A percentile compares a stretch with the other conserved stretches of the same genome.
Conservation (phyloP, 2,113 vertebrate genomes). For the Embiotoca jacksoni region DNA sequence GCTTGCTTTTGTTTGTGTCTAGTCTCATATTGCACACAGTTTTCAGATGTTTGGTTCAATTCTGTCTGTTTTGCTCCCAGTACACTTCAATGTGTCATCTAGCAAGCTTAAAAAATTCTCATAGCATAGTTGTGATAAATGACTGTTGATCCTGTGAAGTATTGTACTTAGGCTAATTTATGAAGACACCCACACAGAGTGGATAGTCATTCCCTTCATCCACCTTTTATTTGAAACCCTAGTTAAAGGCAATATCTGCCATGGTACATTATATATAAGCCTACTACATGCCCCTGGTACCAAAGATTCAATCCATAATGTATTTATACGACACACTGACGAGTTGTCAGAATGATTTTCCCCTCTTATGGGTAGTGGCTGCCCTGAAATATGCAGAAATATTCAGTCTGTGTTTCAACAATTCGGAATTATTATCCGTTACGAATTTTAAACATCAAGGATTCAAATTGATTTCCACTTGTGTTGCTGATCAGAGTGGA, state of each 20-base stretch:
- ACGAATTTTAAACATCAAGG: constrained; percentile 59
- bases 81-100: constrained; percentile 49
- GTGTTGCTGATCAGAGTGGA: constrained; percentile 60
- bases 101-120: constrained; percentile 72
- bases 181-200: constrained; percentile 83
- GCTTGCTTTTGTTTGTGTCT: constrained; percentile 66
- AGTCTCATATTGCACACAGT: constrained; percentile 50
- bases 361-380: constrained; percentile 42
- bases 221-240: constrained; percentile 81
- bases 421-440: constrained; percentile 66
- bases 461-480: constrained; percentile 72
- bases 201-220: constrained; percentile 79
- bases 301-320: constrained; percentile 74
- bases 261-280: constrained; percentile 80
- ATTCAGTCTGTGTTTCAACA: constrained; percentile 61
- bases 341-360: constrained; percentile 74
- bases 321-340: constrained; percentile 74
- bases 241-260: constrained; percentile 78
- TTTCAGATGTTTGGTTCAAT: constrained; percentile 54
- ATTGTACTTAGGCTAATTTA: constrained; percentile 80
- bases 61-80: constrained; percentile 49
- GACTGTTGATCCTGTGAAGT: constrained; percentile 77
- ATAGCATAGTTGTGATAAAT: constrained; percentile 77
- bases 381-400: constrained; percentile 70
- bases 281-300: constrained; percentile 73